phyloP scores from a whole-genome alignment of 2,797 vertebrate species.

The Decapterus maruadsi region DNA sequence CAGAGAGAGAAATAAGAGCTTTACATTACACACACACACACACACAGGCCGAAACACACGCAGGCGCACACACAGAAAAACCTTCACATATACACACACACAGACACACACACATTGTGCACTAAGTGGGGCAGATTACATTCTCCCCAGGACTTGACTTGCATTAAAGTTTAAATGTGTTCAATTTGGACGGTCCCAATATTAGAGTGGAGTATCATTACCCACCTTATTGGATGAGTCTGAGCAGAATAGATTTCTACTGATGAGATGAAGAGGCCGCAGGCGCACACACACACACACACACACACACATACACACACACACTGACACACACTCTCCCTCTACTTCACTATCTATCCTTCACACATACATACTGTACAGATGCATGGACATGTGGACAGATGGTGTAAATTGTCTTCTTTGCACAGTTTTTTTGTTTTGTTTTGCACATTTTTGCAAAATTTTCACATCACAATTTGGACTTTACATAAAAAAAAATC shows the following conservation, averaged over 20 bases:
- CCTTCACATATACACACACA: constrained; percentile 12
- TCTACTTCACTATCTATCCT: constrained; percentile 18
- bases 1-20: constrained; percentile 30
- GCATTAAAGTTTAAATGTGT: constrained; percentile 84
- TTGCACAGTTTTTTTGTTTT: constrained; percentile 4
- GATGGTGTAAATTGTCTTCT: constrained; percentile 35
- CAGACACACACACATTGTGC: background rate
- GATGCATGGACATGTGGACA: constrained; percentile 7
- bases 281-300: constrained; percentile 53
- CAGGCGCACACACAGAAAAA: constrained; percentile 25
- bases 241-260: constrained; percentile 80
- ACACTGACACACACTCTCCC: constrained; percentile 18
- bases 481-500: background rate
- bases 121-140: constrained; percentile 71
- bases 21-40: constrained; percentile 43
- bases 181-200: constrained; percentile 79
- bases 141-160: constrained; percentile 82
- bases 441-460: background rate
- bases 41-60: constrained; percentile 28
- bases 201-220: constrained; percentile 83
- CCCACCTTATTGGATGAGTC: constrained; percentile 80
- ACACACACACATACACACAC: constrained; percentile 31
- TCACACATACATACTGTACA: constrained; percentile 30
- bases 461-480: background rate
- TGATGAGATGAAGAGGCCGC: constrained; percentile 82